Conservation (phyloP, 2,888 invertebrate genomes). For the Philhelius pedissequus region DNA sequence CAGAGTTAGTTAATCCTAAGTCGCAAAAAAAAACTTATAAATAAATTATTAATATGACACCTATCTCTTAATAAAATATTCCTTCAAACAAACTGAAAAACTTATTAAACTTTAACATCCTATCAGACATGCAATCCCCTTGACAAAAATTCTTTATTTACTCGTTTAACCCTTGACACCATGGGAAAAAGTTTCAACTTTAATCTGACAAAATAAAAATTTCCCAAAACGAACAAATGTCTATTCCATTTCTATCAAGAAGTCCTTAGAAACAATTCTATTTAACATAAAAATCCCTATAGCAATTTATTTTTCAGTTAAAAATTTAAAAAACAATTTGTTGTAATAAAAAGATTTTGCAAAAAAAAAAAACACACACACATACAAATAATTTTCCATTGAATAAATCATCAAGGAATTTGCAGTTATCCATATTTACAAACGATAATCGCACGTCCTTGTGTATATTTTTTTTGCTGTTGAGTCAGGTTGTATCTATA, state of each 20-base stretch:
- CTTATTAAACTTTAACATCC: no score
- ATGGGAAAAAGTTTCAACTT: neutral
- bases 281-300: neutral
- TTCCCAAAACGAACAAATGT: neutral
- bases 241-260: neutral
- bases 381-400: no score
- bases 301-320: neutral
- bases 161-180: no score
- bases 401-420: constrained; percentile 41
- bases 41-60: no score
- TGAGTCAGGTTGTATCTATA: neutral
- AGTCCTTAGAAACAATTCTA: neutral
- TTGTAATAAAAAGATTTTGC: neutral
- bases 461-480: neutral
- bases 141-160: no score
- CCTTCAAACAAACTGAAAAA: no score
- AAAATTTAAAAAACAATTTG: neutral
- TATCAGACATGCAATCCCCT: no score
- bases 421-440: constrained; percentile 19
- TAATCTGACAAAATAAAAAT: neutral
- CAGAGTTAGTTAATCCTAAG: no score
- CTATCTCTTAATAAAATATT: no score
- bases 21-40: no score
- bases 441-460: constrained; percentile 19
- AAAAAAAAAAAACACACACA: constrained; percentile 8